Conservation (phyloP, 2,113 vertebrate genomes). For the Melanostigma gelatinosum region DNA sequence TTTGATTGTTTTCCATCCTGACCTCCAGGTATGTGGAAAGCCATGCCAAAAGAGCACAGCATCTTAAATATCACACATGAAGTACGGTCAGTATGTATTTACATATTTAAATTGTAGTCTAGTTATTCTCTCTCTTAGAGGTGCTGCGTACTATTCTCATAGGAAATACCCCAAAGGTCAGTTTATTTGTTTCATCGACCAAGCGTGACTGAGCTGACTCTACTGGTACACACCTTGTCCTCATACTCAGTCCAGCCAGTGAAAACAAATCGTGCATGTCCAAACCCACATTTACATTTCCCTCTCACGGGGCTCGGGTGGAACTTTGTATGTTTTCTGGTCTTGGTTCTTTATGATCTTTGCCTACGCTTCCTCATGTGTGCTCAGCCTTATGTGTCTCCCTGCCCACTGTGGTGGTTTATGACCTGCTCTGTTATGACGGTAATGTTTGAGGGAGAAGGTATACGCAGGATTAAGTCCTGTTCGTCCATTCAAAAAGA, state of each 20-base stretch:
- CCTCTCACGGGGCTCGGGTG: not conserved
- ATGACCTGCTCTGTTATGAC: slow-evolving; percentile 12
- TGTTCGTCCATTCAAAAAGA: slow-evolving; percentile 4
- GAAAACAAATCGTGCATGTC: slow-evolving; percentile 4
- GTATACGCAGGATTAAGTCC: slow-evolving; percentile 31
- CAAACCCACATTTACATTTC: slow-evolving; percentile 34
- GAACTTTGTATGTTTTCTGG: not conserved
- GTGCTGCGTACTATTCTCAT: not conserved
- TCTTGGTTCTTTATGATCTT: slow-evolving; percentile 10
- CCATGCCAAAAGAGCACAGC: not conserved
- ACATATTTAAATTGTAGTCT: not conserved
- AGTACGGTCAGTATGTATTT: not conserved
- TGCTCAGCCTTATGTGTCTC: not conserved
- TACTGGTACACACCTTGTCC: slow-evolving; percentile 4
- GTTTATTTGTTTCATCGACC: not conserved
- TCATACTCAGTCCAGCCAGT: not conserved
- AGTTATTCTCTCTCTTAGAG: fast-evolving
- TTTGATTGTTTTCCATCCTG: not conserved
- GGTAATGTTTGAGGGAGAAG: slow-evolving; percentile 9
- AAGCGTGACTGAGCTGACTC: not conserved
- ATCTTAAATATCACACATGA: not conserved
- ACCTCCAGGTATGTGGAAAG: not conserved
- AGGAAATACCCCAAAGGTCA: not conserved
- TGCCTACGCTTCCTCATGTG: slow-evolving; percentile 11
- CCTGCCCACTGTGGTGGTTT: slow-evolving; percentile 14